Evolutionary conservation across 2,888 invertebrate species (phyloP).

Genomic region (Tiphia femorata): DNA sequence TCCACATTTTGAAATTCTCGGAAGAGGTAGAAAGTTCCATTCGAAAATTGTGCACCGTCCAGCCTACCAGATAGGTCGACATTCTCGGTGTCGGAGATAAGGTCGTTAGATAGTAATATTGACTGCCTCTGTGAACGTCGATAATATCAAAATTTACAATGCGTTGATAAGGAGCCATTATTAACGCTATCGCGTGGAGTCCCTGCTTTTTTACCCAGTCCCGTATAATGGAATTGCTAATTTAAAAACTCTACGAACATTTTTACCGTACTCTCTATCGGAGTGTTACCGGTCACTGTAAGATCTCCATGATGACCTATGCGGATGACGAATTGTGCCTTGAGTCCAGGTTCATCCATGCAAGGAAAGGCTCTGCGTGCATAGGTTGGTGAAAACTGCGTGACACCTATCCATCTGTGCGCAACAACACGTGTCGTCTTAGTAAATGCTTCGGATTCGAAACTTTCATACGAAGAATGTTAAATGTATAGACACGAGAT

Average conservation of each 20-base stretch:
- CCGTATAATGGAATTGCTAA: no score
- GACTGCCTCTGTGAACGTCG: constrained; percentile 9
- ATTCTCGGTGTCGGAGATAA: constrained; percentile 49
- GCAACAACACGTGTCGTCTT: no score
- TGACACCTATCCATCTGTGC: constrained; percentile 83
- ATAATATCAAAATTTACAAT: no score
- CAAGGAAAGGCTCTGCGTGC: constrained; percentile 88
- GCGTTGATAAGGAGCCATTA: no score
- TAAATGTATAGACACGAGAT: constrained; percentile 36
- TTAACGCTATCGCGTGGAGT: no score
- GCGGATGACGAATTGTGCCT: constrained; percentile 81
- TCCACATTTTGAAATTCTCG: constrained; percentile 41
- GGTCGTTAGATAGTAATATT: constrained; percentile 24
- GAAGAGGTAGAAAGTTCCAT: constrained; percentile 11
- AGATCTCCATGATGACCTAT: constrained; percentile 73
- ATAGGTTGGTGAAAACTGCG: constrained; percentile 85
- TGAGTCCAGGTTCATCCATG: constrained; percentile 87
- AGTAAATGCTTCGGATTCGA: background rate
- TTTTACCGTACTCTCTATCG: background rate
- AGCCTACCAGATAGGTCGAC: constrained; percentile 57
- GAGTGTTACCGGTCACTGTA: constrained; percentile 31
- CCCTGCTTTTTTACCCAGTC: no score
- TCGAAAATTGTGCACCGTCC: constrained; percentile 51
- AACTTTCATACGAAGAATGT: no score
- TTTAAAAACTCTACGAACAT: background rate